Base-by-base conservation (phyloP, 2,113 vertebrate species). In the Cyprichromis sp. region DNA sequence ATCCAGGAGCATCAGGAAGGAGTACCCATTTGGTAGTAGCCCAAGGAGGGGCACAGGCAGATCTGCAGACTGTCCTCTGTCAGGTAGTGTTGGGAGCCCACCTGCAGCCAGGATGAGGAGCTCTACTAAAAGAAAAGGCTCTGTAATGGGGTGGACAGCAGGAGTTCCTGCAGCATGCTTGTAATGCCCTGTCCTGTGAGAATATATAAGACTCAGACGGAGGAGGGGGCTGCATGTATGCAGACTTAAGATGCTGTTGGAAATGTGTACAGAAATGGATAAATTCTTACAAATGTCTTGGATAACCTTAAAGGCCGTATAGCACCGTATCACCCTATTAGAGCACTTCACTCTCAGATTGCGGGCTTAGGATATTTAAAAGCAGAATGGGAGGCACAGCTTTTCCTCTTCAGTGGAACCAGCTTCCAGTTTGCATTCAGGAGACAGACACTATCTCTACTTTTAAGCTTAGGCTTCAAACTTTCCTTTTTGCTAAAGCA, bases 191-290 rank as follows among this genome's bases (percentile, higher is more conserved):
- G 84, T 96, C 42, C 97, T 96, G 91, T 98, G 97, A 59, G 89
- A 97, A 98, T 83, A 94, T 80, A 83, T 97, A 97, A 11, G 95
- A 95, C 2, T 93, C 92, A 83, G 98, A 95, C 1, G 97, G 96
- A 85, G 98, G 97, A 5, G 97, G 97, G 1, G 98, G 97, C 94
- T 99, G 98, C 98, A 99, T 99, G 86, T 88, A 90, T 87, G 88
- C 87, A 89, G 86, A 87, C 53, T 57, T 59, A 71, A 88, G 55
- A 8, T 59, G 1, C 54, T 26, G 3, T 57, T 59, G 26, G 26
- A 59, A 59, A 59, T 53, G 52, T 53, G 52, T 53, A 53, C 55
- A 59, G 14, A 31, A 59, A 59, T 59, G 14, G 0, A 17, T 61
- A 17, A 0, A 61, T 61, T 59, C 55, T 59, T 59, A 16, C 55